Percentiles rank a stretch among this genome's conserved stretches.
These are phyloP conservation scores for Pelusios castaneus DNA, from an alignment of 2,113 vertebrate genomes.

Conservation along the genomic window DNA sequence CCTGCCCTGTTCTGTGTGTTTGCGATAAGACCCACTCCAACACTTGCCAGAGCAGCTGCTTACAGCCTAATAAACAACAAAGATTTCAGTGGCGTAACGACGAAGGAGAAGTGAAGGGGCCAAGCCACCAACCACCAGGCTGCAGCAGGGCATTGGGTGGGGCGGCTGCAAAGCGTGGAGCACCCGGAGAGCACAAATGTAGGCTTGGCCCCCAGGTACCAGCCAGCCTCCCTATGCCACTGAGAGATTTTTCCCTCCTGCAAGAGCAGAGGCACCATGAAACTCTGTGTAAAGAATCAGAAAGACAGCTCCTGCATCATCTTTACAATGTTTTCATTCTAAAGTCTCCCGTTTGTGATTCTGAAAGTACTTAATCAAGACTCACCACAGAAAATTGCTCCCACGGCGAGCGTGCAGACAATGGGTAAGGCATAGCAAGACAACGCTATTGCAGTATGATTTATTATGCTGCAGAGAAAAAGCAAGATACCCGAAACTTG, in stretches of 20 bases:
- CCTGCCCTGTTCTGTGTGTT: fast-evolving
- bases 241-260: not conserved
- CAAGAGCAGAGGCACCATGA: not conserved
- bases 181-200: no score
- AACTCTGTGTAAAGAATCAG: fast-evolving
- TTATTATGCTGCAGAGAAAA: not conserved
- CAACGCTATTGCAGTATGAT: fast-evolving
- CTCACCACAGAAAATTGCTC: not conserved
- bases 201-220: no score
- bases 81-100: no score
- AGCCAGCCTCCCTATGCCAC: no score
- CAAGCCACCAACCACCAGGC: no score
- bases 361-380: not conserved
- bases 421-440: not conserved
- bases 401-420: not conserved
- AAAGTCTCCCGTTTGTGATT: no score
- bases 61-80: no score
- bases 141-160: no score
- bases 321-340: not conserved
- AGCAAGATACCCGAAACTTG: not conserved
- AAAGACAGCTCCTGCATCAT: not conserved
- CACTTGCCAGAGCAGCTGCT: not conserved
- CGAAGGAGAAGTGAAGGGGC: no score
- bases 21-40: not conserved
- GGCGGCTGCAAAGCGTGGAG: no score